Evolutionary conservation across 1,140 invertebrate species (phyloP).

Genomic region (Rhizoglyphus robini): DNA sequence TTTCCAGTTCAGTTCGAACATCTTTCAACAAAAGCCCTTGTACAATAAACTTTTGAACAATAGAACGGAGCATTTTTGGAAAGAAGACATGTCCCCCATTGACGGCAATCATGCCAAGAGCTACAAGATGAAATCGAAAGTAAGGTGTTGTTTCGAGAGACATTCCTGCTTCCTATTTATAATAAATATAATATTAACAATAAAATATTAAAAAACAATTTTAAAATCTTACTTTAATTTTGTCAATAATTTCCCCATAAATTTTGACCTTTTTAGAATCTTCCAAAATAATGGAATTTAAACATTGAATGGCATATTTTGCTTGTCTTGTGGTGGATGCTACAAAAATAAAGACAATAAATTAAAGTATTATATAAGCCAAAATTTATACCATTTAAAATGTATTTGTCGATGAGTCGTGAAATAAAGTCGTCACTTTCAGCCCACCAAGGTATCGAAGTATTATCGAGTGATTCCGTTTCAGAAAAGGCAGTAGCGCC

Average conservation of each 20-base stretch:
- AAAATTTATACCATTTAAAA: slow-evolving; percentile 20
- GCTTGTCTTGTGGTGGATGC: slow-evolving; percentile 70
- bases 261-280: slow-evolving; percentile 48
- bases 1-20: slow-evolving; percentile 23
- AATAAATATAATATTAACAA: slow-evolving; percentile 13
- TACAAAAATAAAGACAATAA: slow-evolving; percentile 43
- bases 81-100: slow-evolving; percentile 72
- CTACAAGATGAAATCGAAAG: slow-evolving; percentile 82
- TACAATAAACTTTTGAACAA: slow-evolving; percentile 85
- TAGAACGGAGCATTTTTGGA: slow-evolving; percentile 68
- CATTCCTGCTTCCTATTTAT: slow-evolving; percentile 39
- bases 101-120: slow-evolving; percentile 81
- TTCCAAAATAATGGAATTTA: slow-evolving; percentile 60
- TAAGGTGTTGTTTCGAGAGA: slow-evolving; percentile 55
- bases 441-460: slow-evolving; percentile 23
- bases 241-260: slow-evolving; percentile 65
- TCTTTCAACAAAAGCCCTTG: slow-evolving; percentile 86
- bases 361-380: not conserved
- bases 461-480: slow-evolving; percentile 3
- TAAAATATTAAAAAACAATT: not conserved
- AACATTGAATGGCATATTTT: slow-evolving; percentile 84
- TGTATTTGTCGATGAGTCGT: slow-evolving; percentile 20
- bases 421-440: slow-evolving; percentile 21
- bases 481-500: slow-evolving; percentile 28
- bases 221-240: slow-evolving; percentile 39